phyloP scores from a whole-genome alignment of 2,113 vertebrate genomes.

The Caranx melampygus region DNA sequence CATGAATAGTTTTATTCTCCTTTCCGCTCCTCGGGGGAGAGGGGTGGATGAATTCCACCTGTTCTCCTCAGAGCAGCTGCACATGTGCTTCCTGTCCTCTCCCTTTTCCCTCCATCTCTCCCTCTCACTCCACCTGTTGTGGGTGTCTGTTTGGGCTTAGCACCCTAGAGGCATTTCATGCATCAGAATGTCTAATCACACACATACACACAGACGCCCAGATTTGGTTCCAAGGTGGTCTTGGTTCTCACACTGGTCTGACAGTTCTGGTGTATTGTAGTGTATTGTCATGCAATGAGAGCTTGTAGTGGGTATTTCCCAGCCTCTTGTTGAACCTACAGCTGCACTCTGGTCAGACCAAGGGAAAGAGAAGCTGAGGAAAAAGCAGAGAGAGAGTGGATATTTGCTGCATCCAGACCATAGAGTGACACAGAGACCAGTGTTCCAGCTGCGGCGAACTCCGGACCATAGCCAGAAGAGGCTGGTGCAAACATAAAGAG shows the following conservation, averaged over 20 bases:
- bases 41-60: slow-evolving; percentile 64
- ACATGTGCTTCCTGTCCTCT: slow-evolving; percentile 56
- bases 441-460: slow-evolving; percentile 60
- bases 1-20: slow-evolving; percentile 56
- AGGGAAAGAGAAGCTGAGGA: slow-evolving; percentile 36
- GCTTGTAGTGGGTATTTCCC: slow-evolving; percentile 65
- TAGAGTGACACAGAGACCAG: slow-evolving; percentile 63
- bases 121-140: slow-evolving; percentile 59
- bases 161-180: slow-evolving; percentile 23
- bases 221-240: slow-evolving; percentile 31
- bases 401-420: slow-evolving; percentile 70
- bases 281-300: slow-evolving; percentile 16
- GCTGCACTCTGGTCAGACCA: slow-evolving; percentile 49
- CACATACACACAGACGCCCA: slow-evolving; percentile 3
- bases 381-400: slow-evolving; percentile 43
- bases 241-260: slow-evolving; percentile 28
- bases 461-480: slow-evolving; percentile 56
- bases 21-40: slow-evolving; percentile 40
- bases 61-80: slow-evolving; percentile 74
- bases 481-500: slow-evolving; percentile 19
- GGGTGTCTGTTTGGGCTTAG: slow-evolving; percentile 42
- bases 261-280: slow-evolving; percentile 7
- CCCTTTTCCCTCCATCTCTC: slow-evolving; percentile 29
- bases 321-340: slow-evolving; percentile 71
- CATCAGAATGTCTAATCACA: slow-evolving; percentile 50